These are phyloP conservation scores for Trichopoda pennipes DNA, from an alignment of 2,888 invertebrate species.

Conservation along the genomic window DNA sequence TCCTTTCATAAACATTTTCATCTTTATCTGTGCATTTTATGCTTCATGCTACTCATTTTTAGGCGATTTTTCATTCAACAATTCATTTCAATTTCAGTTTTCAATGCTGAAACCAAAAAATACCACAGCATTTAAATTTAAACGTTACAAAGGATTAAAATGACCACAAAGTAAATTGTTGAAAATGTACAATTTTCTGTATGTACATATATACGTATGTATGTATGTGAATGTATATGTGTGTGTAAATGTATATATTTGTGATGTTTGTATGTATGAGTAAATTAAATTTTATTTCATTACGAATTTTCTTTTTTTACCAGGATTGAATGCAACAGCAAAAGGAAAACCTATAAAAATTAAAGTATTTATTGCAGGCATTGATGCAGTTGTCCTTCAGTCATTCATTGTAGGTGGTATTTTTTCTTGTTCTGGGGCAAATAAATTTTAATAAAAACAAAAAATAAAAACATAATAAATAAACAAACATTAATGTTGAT, in stretches of 20 bases:
- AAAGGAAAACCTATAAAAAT: slow-evolving; percentile 21
- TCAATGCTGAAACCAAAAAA: slow-evolving; percentile 57
- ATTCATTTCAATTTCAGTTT: slow-evolving; percentile 59
- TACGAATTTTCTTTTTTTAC: slow-evolving; percentile 32
- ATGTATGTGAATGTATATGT: neutral
- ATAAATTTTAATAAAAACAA: slow-evolving; percentile 39
- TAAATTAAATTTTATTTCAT: slow-evolving; percentile 52
- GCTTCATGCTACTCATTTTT: neutral
- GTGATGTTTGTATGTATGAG: neutral
- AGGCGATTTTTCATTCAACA: slow-evolving; percentile 1
- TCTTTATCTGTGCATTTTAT: neutral
- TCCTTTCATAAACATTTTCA: slow-evolving; percentile 18
- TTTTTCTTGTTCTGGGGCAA: slow-evolving; percentile 52
- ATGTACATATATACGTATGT: neutral
- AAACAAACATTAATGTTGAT: slow-evolving; percentile 54
- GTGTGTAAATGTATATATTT: neutral
- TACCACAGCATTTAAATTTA: slow-evolving; percentile 67
- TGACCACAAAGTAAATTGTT: slow-evolving; percentile 68
- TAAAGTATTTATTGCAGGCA: slow-evolving; percentile 57
- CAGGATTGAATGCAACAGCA: slow-evolving; percentile 27
- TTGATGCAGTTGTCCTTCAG: slow-evolving; percentile 44
- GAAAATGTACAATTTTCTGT: slow-evolving; percentile 50
- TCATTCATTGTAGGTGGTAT: slow-evolving; percentile 31
- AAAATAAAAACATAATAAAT: slow-evolving; percentile 1
- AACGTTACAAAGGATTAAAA: slow-evolving; percentile 66